Percentiles rank a stretch among this genome's conserved stretches.
Evolutionary conservation across 2,113 vertebrate species (phyloP).

Genomic region (Rousettus leschenaultii): DNA sequence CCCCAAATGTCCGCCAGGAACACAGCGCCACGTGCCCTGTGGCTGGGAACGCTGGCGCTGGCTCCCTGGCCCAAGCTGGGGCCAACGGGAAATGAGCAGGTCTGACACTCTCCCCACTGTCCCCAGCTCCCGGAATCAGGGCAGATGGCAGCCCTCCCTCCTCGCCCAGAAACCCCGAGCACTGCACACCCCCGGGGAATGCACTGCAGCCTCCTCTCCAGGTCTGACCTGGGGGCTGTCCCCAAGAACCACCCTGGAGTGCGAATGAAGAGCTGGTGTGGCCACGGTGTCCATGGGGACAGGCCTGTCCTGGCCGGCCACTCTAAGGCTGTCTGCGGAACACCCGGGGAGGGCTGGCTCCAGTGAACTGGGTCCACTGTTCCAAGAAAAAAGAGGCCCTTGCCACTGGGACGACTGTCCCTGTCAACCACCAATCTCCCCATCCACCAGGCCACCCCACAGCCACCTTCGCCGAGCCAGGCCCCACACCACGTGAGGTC

Average conservation of each 20-base stretch:
- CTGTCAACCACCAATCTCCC: background rate
- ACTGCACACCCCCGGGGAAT: background rate
- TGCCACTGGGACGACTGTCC: background rate
- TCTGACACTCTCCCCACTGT: background rate
- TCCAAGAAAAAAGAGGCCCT: background rate
- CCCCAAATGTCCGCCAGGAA: background rate
- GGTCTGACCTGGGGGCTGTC: background rate
- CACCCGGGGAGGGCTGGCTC: background rate
- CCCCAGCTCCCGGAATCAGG: background rate
- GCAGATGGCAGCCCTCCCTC: background rate
- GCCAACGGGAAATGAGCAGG: background rate
- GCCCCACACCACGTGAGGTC: background rate
- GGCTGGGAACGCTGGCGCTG: background rate
- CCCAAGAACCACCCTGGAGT: background rate
- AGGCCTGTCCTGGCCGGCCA: background rate
- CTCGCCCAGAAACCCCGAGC: background rate
- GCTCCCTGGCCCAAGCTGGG: background rate
- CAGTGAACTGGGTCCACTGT: background rate
- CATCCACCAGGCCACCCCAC: too few species aligned
- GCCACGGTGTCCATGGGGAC: too few species aligned
- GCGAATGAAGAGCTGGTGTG: background rate
- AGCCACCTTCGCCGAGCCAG: background rate
- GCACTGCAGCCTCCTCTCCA: too few species aligned
- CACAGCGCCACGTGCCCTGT: background rate
- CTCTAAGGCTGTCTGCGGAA: background rate